phyloP scores from a whole-genome alignment of 2,888 invertebrate species.

The Monopis laevigella region DNA sequence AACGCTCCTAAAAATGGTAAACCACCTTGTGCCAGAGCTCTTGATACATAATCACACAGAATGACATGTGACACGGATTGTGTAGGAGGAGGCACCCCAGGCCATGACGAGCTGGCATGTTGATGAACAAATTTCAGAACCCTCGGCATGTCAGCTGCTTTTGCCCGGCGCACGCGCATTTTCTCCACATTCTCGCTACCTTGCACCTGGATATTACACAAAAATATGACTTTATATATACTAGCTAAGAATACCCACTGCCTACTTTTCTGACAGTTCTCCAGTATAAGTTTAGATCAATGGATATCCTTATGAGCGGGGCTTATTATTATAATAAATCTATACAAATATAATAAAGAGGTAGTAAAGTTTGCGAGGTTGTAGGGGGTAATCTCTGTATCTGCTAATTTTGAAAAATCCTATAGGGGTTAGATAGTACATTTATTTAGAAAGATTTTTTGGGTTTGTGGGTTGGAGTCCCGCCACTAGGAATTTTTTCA shows the following conservation, averaged over 20 bases:
- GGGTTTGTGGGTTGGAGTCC: too few species aligned
- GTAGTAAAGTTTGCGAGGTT: too few species aligned
- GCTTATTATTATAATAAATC: too few species aligned
- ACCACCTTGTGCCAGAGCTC: slow-evolving; percentile 54
- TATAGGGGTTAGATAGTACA: too few species aligned
- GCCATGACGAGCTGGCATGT: slow-evolving; percentile 38
- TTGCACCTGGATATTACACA: slow-evolving; percentile 26
- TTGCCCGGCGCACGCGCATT: slow-evolving; percentile 45
- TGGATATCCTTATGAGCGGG: not conserved
- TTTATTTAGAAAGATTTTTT: too few species aligned
- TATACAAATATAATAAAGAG: too few species aligned
- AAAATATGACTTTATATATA: not conserved
- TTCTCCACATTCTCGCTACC: slow-evolving; percentile 39
- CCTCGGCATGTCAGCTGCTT: slow-evolving; percentile 43
- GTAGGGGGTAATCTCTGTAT: too few species aligned
- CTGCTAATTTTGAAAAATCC: too few species aligned
- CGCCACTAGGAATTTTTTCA: too few species aligned
- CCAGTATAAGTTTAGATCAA: not conserved
- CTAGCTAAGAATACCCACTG: too few species aligned
- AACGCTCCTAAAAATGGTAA: not conserved
- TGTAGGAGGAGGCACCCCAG: slow-evolving; percentile 28
- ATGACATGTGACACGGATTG: slow-evolving; percentile 28
- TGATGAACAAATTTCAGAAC: slow-evolving; percentile 48
- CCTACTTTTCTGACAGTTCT: not conserved
- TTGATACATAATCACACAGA: slow-evolving; percentile 42